Evolutionary conservation across 1,140 invertebrate species (phyloP).

Genomic region (Leptonema lineaticorne): DNA sequence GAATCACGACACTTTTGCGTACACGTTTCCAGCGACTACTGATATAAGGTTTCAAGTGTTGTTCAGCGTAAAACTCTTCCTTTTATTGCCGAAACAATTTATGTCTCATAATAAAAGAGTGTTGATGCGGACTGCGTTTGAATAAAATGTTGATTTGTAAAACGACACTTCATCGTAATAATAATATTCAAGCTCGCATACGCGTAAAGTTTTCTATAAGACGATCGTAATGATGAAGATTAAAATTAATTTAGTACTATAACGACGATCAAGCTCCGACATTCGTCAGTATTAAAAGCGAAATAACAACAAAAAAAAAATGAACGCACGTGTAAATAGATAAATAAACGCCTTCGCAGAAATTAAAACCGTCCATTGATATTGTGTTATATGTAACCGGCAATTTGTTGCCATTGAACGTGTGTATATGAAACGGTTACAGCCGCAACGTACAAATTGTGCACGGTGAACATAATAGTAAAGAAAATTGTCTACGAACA

Average conservation of each 20-base stretch:
- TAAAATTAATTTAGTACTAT: no score
- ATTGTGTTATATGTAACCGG: not conserved
- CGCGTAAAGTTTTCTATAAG: no score
- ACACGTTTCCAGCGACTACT: conserved; percentile 31
- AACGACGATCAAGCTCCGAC: no score
- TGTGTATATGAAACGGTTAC: conserved; percentile 12
- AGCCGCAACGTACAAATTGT: conserved; percentile 32
- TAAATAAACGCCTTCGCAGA: not conserved
- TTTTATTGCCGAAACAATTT: conserved; percentile 38
- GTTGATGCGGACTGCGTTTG: conserved; percentile 30
- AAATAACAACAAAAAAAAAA: no score
- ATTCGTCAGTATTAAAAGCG: no score
- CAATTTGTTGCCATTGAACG: conserved; percentile 14
- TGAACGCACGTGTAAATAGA: no score
- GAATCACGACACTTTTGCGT: conserved; percentile 20
- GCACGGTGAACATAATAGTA: conserved; percentile 35
- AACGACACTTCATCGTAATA: not conserved
- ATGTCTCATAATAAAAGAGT: conserved; percentile 33
- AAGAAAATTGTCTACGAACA: conserved; percentile 39
- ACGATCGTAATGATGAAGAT: no score
- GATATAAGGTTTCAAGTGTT: conserved; percentile 40
- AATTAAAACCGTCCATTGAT: conserved; percentile 5
- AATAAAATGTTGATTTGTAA: conserved; percentile 17
- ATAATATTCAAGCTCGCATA: not conserved
- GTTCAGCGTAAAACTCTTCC: conserved; percentile 27